phyloP scores from a whole-genome alignment of 2,888 invertebrate genomes.

The Macrosiphum euphorbiae region DNA sequence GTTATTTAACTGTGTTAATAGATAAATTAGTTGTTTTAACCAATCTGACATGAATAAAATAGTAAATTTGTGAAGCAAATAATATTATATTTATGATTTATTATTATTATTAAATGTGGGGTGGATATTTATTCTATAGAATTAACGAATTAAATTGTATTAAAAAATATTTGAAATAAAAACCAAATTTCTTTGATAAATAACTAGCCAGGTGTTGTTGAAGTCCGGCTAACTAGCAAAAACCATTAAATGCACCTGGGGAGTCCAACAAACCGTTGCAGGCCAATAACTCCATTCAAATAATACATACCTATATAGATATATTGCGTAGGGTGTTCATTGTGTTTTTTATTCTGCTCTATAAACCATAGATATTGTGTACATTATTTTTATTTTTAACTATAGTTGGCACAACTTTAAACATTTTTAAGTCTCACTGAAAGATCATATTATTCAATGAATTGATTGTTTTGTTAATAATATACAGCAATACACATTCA shows the following conservation, averaged over 20 bases:
- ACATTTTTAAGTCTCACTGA: not conserved
- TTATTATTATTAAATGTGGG: not conserved
- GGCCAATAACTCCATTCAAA: slow-evolving; percentile 34
- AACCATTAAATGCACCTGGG: slow-evolving; percentile 10
- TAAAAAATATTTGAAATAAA: not conserved
- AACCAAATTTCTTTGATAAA: slow-evolving; percentile 20
- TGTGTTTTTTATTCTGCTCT: not conserved
- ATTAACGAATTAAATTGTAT: not conserved
- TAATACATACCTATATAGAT: not conserved
- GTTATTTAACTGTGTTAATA: not conserved
- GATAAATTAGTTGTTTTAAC: not conserved
- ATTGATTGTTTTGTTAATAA: not conserved
- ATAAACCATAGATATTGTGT: not conserved
- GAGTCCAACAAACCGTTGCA: not conserved
- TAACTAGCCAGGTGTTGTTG: not conserved
- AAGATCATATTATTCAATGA: not conserved
- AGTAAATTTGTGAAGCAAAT: not conserved
- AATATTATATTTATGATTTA: not conserved
- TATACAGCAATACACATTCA: not conserved
- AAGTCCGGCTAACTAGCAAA: not conserved
- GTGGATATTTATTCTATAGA: not conserved
- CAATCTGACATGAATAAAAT: not conserved
- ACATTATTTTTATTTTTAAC: not conserved
- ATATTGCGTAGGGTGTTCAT: not conserved
- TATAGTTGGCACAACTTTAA: not conserved